These are phyloP conservation scores for Pipistrellus pygmaeus DNA, from an alignment of 2,797 vertebrate species.

Conservation along the genomic window DNA sequence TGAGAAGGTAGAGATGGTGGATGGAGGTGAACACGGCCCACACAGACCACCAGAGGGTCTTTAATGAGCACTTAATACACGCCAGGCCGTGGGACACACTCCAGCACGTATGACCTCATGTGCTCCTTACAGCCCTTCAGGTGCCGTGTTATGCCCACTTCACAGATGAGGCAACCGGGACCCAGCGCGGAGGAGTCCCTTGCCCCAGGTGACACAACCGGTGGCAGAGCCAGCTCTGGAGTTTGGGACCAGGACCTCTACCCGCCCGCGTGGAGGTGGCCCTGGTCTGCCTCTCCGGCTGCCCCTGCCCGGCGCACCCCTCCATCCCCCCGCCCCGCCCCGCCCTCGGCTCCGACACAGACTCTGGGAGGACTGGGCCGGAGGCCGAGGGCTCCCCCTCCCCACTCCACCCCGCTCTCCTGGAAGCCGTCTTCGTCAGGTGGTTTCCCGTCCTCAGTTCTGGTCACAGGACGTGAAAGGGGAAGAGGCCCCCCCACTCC, in stretches of 20 bases:
- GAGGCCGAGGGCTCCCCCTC: not conserved
- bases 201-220: not conserved
- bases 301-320: not conserved
- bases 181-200: not conserved
- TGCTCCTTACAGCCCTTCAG: not conserved
- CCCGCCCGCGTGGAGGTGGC: not conserved
- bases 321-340: no score
- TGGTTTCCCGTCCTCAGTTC: not conserved
- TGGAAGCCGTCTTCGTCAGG: not conserved
- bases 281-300: not conserved
- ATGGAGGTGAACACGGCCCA: not conserved
- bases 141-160: not conserved
- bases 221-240: constrained; percentile 9
- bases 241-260: not conserved
- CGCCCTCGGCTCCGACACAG: fast-evolving
- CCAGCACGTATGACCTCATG: not conserved
- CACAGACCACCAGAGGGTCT: not conserved
- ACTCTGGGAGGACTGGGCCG: not conserved
- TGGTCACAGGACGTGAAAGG: not conserved
- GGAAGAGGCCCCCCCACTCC: not conserved
- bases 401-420: not conserved
- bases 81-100: not conserved
- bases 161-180: not conserved
- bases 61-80: not conserved
- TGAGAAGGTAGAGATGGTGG: not conserved